Base-by-base conservation (phyloP, 1,140 invertebrate genomes). In the Temnothorax nylanderi region DNA sequence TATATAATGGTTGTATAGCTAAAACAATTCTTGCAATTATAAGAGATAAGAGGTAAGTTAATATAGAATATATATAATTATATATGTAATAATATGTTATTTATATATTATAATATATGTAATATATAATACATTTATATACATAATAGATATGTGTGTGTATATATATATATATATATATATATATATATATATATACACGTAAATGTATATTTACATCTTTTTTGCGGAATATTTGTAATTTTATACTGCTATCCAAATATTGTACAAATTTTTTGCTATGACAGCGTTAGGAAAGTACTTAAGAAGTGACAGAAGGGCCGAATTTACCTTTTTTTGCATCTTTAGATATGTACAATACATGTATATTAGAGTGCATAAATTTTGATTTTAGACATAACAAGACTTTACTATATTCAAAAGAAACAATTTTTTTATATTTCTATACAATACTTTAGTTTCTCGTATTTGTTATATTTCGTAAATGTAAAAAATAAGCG, bases 191-290 rank as follows among this genome's bases (percentile, higher is more conserved):
- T 41, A 41, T 76, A 77, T 60, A 44, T 77, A 26, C 32, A 62
- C 5, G 56, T 62, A 62, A 47, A 71, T 81, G n/a, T 80, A 54
- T 41, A 81, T 71, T 69, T 81, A 41, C 10, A 18, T 81, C 8
- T 78, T 47, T 49, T 80, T 65, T 80, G 78, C 54, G 44, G 51
- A 86, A 89, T 80, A n/a, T 89, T 89, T 89, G 84, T 89, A 89
- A 89, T 89, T 88, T 89, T 89, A 71, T 89, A 89, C 76, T 21
- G 64, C 34, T 80, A 60, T 21, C 58, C 26, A 60, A 85, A 62
- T 44, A 75, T 58, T 60, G 44, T 67, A 67, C 32, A 62, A 69
- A 72, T 85, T 88, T 56, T 80, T 56, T 80, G 41, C 58, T 75
- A 67, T 16, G 37, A 87, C 13, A n/a, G 62, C 54, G 10, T 89